Conservation (phyloP, 2,797 vertebrate species). For the Choloepus didactylus region DNA sequence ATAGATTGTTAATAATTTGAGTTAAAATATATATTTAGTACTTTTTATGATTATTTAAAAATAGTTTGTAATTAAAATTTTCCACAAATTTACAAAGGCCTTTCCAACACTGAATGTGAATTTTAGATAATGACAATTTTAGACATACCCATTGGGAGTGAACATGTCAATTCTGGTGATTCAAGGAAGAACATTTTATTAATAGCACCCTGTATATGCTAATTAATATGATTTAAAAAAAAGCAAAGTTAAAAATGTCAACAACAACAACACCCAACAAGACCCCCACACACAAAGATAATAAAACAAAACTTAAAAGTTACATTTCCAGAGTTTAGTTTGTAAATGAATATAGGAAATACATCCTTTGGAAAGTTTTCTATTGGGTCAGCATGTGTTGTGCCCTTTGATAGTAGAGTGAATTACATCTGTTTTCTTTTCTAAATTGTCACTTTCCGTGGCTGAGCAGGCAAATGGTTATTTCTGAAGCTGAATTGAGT, state of each 20-base stretch:
- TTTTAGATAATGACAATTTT: not conserved
- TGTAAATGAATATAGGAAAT: not conserved
- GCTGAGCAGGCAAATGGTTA: slow-evolving; percentile 10
- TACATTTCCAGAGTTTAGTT: not conserved
- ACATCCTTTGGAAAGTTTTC: not conserved
- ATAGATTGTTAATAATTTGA: slow-evolving; percentile 5
- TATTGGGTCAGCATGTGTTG: not conserved
- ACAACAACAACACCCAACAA: not conserved
- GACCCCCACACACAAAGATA: not conserved
- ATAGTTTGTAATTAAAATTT: not conserved
- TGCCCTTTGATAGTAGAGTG: not conserved
- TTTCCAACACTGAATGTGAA: not conserved
- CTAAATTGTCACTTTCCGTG: not conserved
- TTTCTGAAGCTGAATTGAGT: slow-evolving; percentile 58
- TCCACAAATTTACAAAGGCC: not conserved
- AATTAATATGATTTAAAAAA: not conserved
- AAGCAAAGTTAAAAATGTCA: not conserved
- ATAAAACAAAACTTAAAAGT: not conserved
- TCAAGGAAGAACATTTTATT: not conserved
- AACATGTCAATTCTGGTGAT: not conserved
- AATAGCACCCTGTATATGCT: not conserved
- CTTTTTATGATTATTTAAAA: slow-evolving; percentile 11
- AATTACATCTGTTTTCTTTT: slow-evolving; percentile 51
- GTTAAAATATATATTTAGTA: not conserved
- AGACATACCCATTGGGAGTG: not conserved